A percentile compares a stretch with the other conserved stretches of the same genome.
These are phyloP conservation scores for Tauraco hartlaubi DNA, from an alignment of 2,797 vertebrate species.

Conservation along the genomic window DNA sequence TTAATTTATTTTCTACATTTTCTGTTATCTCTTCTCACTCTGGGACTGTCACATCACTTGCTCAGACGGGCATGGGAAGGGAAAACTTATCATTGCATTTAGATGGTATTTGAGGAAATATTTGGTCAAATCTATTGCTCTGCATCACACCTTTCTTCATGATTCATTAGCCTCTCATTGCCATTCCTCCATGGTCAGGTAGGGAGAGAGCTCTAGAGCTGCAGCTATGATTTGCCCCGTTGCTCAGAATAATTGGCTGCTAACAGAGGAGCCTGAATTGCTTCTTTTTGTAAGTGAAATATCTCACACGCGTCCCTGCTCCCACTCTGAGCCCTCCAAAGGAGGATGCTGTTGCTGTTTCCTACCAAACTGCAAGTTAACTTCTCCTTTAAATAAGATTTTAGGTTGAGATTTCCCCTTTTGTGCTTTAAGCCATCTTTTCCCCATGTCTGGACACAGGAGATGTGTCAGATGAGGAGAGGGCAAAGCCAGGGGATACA, in stretches of 20 bases:
- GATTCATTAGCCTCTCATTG: neutral
- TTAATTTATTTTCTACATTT: constrained; percentile 55
- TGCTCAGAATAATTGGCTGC: neutral
- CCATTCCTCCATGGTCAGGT: neutral
- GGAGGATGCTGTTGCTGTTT: neutral
- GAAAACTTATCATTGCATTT: neutral
- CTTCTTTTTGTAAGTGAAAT: neutral
- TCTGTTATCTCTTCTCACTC: constrained; percentile 23
- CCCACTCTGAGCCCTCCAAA: neutral
- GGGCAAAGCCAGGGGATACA: neutral
- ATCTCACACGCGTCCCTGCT: neutral
- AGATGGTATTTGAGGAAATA: neutral
- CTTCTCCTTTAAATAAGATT: neutral
- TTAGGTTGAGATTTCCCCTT: neutral
- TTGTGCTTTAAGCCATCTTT: neutral
- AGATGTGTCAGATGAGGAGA: neutral
- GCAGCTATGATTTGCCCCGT: neutral
- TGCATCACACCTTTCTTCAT: neutral
- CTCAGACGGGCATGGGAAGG: neutral
- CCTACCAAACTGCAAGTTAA: neutral
- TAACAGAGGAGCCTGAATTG: neutral
- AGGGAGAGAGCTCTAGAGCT: neutral
- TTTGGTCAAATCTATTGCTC: constrained; percentile 3
- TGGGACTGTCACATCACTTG: constrained; percentile 10
- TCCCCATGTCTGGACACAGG: neutral